Conservation (phyloP, 2,797 vertebrate genomes). For the Gymnothorax javanicus region DNA sequence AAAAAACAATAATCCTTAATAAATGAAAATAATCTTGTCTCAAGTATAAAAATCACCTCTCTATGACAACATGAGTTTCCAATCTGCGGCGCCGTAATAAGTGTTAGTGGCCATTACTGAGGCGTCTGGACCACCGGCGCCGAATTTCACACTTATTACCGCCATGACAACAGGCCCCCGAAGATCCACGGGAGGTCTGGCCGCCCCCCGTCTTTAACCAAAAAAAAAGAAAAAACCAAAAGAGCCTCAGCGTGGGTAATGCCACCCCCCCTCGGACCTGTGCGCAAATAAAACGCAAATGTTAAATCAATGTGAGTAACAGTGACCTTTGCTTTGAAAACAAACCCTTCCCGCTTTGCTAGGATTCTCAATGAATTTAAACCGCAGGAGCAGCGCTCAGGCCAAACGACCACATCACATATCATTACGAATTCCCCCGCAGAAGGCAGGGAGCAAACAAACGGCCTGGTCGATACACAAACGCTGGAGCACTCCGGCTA, state of each 20-base stretch:
- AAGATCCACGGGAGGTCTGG: not conserved
- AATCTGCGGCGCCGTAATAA: not conserved
- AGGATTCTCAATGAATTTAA: not conserved
- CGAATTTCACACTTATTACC: conserved; percentile 2
- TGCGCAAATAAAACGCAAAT: conserved; percentile 3
- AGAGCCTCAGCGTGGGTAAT: not conserved
- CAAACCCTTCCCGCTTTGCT: not conserved
- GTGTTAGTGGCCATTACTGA: not conserved
- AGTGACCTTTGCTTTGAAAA: conserved; percentile 12
- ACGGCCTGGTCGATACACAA: not conserved
- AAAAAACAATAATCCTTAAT: not conserved
- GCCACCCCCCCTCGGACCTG: not conserved
- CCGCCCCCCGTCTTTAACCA: not conserved
- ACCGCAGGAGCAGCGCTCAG: not conserved
- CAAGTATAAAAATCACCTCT: conserved; percentile 5
- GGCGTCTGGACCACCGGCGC: not conserved
- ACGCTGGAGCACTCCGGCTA: not conserved
- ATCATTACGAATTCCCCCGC: not conserved
- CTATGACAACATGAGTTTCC: not conserved
- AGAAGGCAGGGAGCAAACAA: not conserved
- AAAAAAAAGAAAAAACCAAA: not conserved
- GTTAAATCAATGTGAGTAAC: not conserved
- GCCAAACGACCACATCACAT: not conserved
- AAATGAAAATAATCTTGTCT: not conserved
- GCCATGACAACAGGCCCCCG: not conserved